Evolutionary conservation across 53 echinoderm and acorn worm genomes (phyloP).

Genomic region (Echinarachnius parma): DNA sequence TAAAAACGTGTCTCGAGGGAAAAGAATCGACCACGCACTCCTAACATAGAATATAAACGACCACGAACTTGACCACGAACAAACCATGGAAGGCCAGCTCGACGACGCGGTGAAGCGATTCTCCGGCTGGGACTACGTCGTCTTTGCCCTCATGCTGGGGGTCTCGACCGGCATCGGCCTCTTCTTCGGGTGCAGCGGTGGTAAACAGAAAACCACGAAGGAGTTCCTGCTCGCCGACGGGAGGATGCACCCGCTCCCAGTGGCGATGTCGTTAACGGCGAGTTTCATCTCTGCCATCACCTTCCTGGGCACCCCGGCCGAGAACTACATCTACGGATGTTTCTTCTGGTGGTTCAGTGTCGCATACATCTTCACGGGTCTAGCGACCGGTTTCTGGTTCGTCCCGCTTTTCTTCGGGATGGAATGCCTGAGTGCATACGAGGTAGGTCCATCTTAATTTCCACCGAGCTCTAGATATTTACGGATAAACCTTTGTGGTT

Average conservation of each 20-base stretch:
- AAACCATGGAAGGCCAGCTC: too few species aligned
- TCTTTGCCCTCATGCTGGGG: conserved; percentile 51
- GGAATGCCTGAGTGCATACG: conserved; percentile 67
- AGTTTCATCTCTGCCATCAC: conserved; percentile 97
- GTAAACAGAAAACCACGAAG: conserved; percentile 73
- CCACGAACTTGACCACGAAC: too few species aligned
- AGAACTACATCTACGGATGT: conserved; percentile 74
- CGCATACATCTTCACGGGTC: conserved; percentile 49
- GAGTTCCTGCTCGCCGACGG: conserved; percentile 89
- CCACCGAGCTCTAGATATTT: too few species aligned
- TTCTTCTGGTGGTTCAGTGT: conserved; percentile 66
- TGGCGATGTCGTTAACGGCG: conserved; percentile 83
- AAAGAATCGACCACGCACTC: too few species aligned
- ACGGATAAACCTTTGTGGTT: too few species aligned
- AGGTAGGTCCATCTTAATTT: too few species aligned
- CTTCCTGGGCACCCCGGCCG: conserved; percentile 86
- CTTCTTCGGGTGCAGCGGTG: conserved; percentile 75
- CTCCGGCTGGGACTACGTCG: conserved; percentile 63
- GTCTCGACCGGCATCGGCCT: conserved; percentile 79
- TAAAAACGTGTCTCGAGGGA: too few species aligned
- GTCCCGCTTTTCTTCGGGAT: conserved; percentile 74
- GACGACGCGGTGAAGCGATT: conserved; percentile 23
- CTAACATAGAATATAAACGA: too few species aligned
- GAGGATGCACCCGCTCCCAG: conserved; percentile 77
- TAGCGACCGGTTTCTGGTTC: conserved; percentile 42